Percentiles rank a stretch among this genome's conserved stretches.
These are phyloP conservation scores for Ovis aries DNA, from an alignment of 2,113 vertebrate genomes.

Conservation along the genomic window DNA sequence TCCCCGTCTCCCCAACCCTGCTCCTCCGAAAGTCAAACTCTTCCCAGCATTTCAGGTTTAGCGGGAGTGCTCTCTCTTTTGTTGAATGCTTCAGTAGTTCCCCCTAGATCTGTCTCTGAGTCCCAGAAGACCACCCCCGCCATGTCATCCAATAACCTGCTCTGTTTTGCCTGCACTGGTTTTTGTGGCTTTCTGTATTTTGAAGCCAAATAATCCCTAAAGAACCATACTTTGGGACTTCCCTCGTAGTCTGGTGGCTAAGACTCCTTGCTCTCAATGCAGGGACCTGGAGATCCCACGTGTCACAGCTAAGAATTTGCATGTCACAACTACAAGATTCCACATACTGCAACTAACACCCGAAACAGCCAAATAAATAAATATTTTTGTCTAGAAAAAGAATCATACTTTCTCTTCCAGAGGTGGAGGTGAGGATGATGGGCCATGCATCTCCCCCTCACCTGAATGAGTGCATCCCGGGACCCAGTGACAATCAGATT, in stretches of 20 bases:
- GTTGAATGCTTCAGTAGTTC: neutral
- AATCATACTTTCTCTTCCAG: neutral
- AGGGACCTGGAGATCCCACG: neutral
- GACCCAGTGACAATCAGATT: conserved; percentile 79
- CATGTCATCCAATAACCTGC: neutral
- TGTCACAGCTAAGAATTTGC: neutral
- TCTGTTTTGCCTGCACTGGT: neutral
- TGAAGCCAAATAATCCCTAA: neutral
- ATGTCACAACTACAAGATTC: neutral
- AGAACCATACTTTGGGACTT: neutral
- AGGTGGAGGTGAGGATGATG: neutral
- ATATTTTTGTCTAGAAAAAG: neutral
- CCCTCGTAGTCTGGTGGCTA: neutral
- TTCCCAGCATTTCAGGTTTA: neutral
- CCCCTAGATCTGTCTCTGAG: neutral
- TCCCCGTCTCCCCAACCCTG: no score
- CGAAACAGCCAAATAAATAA: neutral
- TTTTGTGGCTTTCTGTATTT: neutral
- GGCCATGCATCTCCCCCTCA: neutral
- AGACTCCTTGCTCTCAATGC: neutral
- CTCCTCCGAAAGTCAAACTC: neutral
- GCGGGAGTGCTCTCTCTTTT: neutral
- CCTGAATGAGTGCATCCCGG: conserved; percentile 82
- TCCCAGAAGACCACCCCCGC: accelerated
- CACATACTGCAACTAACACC: neutral